Conservation (phyloP, 2,113 vertebrate species). For the Otocyon megalotis region DNA sequence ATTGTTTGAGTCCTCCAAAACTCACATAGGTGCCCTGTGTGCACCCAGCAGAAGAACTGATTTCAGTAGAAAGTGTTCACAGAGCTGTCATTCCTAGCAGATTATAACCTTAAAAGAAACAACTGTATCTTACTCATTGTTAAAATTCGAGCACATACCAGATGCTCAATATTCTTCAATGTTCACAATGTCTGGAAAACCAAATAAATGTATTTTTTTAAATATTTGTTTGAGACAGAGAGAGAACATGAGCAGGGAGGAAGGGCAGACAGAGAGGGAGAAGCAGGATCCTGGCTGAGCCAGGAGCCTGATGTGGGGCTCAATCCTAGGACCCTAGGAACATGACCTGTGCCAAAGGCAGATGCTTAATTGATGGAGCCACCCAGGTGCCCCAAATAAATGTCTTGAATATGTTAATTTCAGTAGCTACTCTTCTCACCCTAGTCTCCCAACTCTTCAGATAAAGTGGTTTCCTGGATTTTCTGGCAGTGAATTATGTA, state of each 20-base stretch:
- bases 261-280: background rate
- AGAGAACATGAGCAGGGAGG: background rate
- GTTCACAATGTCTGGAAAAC: background rate
- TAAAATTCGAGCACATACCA: background rate
- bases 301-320: background rate
- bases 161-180: background rate
- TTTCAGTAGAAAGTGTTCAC: background rate
- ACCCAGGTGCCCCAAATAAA: background rate
- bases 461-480: background rate
- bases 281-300: background rate
- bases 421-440: background rate
- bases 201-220: background rate
- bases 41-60: background rate
- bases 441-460: background rate
- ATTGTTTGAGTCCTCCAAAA: background rate
- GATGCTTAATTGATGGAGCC: background rate
- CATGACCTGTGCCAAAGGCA: background rate
- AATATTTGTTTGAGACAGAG: background rate
- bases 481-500: background rate
- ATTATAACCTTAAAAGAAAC: background rate
- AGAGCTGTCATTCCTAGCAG: background rate
- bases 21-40: background rate
- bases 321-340: background rate
- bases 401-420: background rate
- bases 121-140: background rate